phyloP scores from a whole-genome alignment of 1,140 invertebrate genomes.

The Drosophila biarmipes region DNA sequence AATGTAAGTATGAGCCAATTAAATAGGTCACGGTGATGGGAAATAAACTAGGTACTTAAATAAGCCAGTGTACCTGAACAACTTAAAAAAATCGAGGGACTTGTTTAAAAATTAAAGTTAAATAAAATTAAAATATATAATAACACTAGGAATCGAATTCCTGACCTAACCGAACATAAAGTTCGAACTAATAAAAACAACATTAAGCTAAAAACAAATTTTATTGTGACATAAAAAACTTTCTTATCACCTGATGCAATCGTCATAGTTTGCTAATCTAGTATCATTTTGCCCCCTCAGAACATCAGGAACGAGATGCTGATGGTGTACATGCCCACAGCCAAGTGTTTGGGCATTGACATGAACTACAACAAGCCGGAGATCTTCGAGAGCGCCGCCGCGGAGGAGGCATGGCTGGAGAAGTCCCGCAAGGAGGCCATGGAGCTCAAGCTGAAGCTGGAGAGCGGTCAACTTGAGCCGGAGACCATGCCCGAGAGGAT shows the following conservation, averaged over 20 bases:
- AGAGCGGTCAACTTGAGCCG: slow-evolving; percentile 87
- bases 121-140: no score
- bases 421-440: slow-evolving; percentile 86
- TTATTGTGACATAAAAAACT: not conserved
- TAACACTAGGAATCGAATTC: no score
- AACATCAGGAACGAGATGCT: slow-evolving; percentile 83
- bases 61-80: not conserved
- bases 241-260: not conserved
- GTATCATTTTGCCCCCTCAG: not conserved
- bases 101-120: no score
- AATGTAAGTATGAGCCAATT: slow-evolving; percentile 32
- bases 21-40: not conserved
- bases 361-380: slow-evolving; percentile 85
- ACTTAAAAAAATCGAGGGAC: no score
- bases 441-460: slow-evolving; percentile 83
- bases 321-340: slow-evolving; percentile 86
- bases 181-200: no score
- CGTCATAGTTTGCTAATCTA: not conserved
- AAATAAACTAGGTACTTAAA: not conserved
- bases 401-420: slow-evolving; percentile 87
- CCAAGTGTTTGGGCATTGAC: slow-evolving; percentile 87
- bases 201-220: not conserved
- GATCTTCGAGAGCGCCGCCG: slow-evolving; percentile 85
- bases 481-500: slow-evolving; percentile 87
- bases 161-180: no score